Conservation (phyloP, 1,140 invertebrate genomes). For the Zelostemma sp. region DNA sequence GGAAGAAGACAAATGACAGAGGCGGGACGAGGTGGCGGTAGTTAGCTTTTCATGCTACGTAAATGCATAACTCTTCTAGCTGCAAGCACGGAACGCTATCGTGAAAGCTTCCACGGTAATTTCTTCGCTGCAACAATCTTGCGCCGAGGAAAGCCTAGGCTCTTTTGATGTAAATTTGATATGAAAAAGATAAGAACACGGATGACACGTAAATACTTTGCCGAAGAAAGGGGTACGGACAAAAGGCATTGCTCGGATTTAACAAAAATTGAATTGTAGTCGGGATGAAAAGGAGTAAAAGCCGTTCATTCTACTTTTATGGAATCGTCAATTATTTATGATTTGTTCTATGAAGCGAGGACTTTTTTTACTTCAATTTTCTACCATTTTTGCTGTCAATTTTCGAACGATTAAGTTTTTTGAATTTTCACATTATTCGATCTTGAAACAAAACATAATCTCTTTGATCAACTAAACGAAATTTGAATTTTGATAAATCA, state of each 20-base stretch:
- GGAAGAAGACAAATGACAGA: slow-evolving; percentile 64
- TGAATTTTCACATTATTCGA: too few species aligned
- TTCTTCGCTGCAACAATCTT: slow-evolving; percentile 36
- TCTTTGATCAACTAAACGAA: too few species aligned
- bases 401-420: too few species aligned
- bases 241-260: slow-evolving; percentile 1
- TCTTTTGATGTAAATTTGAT: slow-evolving; percentile 34
- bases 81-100: slow-evolving; percentile 37
- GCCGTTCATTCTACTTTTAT: neutral
- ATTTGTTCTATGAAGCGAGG: too few species aligned
- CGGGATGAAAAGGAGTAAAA: neutral
- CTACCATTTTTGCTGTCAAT: too few species aligned
- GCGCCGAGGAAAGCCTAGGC: slow-evolving; percentile 9
- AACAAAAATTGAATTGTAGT: neutral
- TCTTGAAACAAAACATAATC: too few species aligned
- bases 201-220: slow-evolving; percentile 17
- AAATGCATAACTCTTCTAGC: slow-evolving; percentile 58
- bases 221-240: slow-evolving; percentile 3
- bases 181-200: slow-evolving; percentile 23
- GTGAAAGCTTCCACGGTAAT: slow-evolving; percentile 51
- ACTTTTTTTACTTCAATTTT: too few species aligned
- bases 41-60: slow-evolving; percentile 57
- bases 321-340: too few species aligned
- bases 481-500: too few species aligned
- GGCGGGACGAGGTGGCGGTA: slow-evolving; percentile 42